A percentile compares a stretch with the other conserved stretches of the same genome.
phyloP scores from a whole-genome alignment of 2,888 invertebrate genomes.

The Drosophila trichaetosa region DNA sequence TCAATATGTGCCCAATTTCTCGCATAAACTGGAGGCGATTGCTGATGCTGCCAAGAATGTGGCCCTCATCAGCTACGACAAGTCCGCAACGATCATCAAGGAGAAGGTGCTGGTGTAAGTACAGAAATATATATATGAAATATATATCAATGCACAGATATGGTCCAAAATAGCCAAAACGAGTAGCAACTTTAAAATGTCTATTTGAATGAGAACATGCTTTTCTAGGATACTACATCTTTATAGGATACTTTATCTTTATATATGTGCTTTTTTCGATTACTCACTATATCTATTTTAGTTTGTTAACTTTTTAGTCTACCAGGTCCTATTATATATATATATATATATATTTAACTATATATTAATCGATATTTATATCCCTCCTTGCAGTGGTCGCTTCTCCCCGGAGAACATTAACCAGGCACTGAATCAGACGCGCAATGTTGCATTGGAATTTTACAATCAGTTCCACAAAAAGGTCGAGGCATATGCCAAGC shows the following conservation, averaged over 20 bases:
- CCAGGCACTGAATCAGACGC: constrained; percentile 89
- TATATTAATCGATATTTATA: neutral
- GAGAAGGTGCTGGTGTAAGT: constrained; percentile 93
- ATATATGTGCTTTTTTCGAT: too few species aligned
- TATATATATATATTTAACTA: neutral
- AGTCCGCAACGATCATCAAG: constrained; percentile 88
- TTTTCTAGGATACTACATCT: too few species aligned
- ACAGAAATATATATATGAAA: neutral
- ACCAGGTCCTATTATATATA: neutral
- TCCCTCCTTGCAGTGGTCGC: constrained; percentile 87
- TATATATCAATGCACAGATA: neutral
- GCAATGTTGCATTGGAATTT: constrained; percentile 88
- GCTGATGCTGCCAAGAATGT: constrained; percentile 85
- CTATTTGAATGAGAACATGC: too few species aligned
- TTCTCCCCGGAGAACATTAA: constrained; percentile 92
- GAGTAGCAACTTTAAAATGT: too few species aligned
- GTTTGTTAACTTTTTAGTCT: too few species aligned
- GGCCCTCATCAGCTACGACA: constrained; percentile 86
- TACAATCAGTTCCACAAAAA: constrained; percentile 92
- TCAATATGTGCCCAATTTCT: constrained; percentile 89
- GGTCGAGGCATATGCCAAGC: constrained; percentile 90
- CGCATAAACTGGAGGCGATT: constrained; percentile 87
- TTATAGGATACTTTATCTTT: too few species aligned
- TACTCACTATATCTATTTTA: too few species aligned
- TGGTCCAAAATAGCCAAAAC: neutral